Evolutionary conservation across 2,888 invertebrate species (phyloP).

Genomic region (Drosophila neotestacea): DNA sequence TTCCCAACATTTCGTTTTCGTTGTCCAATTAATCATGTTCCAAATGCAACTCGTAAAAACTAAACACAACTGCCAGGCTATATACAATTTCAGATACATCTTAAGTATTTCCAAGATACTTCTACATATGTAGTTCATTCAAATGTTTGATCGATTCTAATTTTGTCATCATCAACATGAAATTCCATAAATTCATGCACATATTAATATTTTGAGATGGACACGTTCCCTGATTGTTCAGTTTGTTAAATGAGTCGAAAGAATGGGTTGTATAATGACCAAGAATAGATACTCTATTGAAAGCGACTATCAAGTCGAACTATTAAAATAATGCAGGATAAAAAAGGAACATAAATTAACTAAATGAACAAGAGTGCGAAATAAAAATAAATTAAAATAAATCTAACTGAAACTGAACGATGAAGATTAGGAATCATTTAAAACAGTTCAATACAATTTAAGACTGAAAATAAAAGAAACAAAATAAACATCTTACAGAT

Average conservation of each 20-base stretch:
- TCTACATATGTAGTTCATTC: conserved; percentile 3
- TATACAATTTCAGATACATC: conserved; percentile 15
- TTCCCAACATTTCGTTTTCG: conserved; percentile 20
- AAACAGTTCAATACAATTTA: no score
- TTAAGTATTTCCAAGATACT: conserved; percentile 23
- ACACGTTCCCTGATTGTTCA: conserved; percentile 30
- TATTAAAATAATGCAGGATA: neutral
- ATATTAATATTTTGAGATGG: conserved; percentile 26
- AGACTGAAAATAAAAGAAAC: no score
- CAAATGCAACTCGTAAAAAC: conserved; percentile 52
- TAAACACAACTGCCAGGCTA: conserved; percentile 19
- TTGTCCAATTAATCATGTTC: conserved; percentile 60
- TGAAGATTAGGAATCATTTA: no score
- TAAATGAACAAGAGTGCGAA: neutral
- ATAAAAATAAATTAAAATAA: no score
- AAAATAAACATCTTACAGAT: no score
- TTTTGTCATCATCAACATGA: conserved; percentile 27
- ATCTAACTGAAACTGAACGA: no score
- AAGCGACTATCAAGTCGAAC: neutral
- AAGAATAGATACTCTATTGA: conserved; percentile 17
- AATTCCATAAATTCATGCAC: conserved; percentile 66
- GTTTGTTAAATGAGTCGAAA: conserved; percentile 10
- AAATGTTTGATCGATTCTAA: conserved; percentile 36
- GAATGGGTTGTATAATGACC: conserved; percentile 2
- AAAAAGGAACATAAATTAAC: neutral